These are phyloP conservation scores for Crotophaga sulcirostris DNA, from an alignment of 2,113 vertebrate species.

Conservation along the genomic window DNA sequence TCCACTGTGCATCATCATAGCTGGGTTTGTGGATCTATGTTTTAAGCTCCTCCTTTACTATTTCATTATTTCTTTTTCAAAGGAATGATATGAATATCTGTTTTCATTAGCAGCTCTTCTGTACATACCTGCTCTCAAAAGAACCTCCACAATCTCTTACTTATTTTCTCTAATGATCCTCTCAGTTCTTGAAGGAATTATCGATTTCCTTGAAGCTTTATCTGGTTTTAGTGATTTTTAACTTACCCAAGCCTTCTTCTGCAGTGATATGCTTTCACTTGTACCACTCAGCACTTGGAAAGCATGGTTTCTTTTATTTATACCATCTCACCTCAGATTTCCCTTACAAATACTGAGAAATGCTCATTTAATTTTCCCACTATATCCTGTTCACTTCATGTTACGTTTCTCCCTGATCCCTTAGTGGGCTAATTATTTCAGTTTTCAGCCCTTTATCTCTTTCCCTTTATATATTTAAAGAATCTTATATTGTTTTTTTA, in stretches of 20 bases:
- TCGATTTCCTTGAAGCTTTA: neutral
- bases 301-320: slow-evolving; percentile 16
- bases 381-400: slow-evolving; percentile 26
- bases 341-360: neutral
- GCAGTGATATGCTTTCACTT: neutral
- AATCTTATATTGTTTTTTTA: slow-evolving; percentile 56
- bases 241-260: neutral
- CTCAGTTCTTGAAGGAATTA: neutral
- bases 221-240: neutral
- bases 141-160: neutral
- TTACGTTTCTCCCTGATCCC: slow-evolving; percentile 39
- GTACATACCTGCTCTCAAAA: neutral
- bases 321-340: slow-evolving; percentile 17
- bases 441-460: slow-evolving; percentile 43
- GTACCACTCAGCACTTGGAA: neutral
- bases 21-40: neutral
- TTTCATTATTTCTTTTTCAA: neutral
- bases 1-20: neutral
- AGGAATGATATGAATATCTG: neutral
- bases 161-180: neutral
- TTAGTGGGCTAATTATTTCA: slow-evolving; percentile 62
- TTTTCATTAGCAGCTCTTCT: neutral
- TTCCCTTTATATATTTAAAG: slow-evolving; percentile 45
- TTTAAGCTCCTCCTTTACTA: neutral
- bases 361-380: slow-evolving; percentile 45